These are phyloP conservation scores for Eristalis arbustorum DNA, from an alignment of 2,888 invertebrate genomes.

Conservation along the genomic window DNA sequence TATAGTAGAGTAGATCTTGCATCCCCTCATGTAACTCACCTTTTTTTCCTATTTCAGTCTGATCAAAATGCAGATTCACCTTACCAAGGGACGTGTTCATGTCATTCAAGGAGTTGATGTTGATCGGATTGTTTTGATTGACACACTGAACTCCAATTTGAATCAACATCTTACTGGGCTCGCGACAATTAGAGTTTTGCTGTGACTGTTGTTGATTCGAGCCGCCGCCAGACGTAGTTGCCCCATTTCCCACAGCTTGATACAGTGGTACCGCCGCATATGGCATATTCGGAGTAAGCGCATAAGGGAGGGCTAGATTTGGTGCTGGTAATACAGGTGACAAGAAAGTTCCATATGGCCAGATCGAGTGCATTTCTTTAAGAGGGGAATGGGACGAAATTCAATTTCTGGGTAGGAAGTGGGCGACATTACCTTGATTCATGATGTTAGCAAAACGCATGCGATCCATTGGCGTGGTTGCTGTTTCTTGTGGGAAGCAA, in stretches of 20 bases:
- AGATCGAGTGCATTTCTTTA: constrained; percentile 74
- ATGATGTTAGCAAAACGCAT: constrained; percentile 73
- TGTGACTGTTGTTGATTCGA: constrained; percentile 32
- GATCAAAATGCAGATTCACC: constrained; percentile 57
- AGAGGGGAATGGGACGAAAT: neutral
- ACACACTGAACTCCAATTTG: constrained; percentile 74
- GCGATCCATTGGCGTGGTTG: constrained; percentile 71
- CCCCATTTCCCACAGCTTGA: constrained; percentile 62
- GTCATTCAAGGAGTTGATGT: constrained; percentile 73
- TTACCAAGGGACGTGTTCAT: constrained; percentile 71
- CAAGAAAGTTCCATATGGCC: constrained; percentile 74
- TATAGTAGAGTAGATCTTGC: neutral
- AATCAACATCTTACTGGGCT: constrained; percentile 74
- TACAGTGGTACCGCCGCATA: constrained; percentile 73
- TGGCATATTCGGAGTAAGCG: constrained; percentile 69
- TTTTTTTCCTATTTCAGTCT: constrained; percentile 55
- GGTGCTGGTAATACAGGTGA: constrained; percentile 74
- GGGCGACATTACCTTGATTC: constrained; percentile 72
- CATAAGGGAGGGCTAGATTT: constrained; percentile 73
- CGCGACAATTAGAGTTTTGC: constrained; percentile 56
- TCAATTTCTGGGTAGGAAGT: neutral
- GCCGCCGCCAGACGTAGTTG: constrained; percentile 32
- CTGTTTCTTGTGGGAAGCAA: neutral
- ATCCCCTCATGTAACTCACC: constrained; percentile 50
- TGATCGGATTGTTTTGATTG: constrained; percentile 73